A percentile compares a stretch with the other conserved stretches of the same genome.
These are phyloP conservation scores for Isaurus tuberculatus DNA, from an alignment of 92 coral and sea anemone species.

Conservation along the genomic window DNA sequence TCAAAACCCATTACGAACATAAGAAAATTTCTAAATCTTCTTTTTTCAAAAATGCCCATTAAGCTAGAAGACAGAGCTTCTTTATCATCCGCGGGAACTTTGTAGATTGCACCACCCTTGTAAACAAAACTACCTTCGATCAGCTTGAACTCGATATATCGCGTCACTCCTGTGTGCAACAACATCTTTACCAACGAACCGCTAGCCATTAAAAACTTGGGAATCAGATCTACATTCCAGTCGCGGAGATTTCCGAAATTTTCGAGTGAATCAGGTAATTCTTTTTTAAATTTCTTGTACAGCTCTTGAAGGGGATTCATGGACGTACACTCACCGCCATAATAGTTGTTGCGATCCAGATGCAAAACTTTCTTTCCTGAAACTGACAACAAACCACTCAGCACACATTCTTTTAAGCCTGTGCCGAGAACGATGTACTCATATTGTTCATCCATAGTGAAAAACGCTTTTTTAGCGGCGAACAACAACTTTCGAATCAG, in stretches of 20 bases:
- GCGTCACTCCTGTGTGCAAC: slow-evolving; percentile 83
- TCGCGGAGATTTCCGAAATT: slow-evolving; percentile 72
- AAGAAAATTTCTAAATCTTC: slow-evolving; percentile 85
- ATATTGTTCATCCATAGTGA: slow-evolving; percentile 82
- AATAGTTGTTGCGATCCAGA: slow-evolving; percentile 85
- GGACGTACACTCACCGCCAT: slow-evolving; percentile 93
- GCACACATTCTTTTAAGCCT: slow-evolving; percentile 95
- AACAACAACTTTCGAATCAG: slow-evolving; percentile 12
- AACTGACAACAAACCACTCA: slow-evolving; percentile 89
- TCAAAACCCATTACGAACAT: slow-evolving; percentile 73
- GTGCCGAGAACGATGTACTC: slow-evolving; percentile 94
- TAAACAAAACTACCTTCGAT: slow-evolving; percentile 94
- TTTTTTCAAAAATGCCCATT: slow-evolving; percentile 94
- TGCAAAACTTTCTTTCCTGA: slow-evolving; percentile 88
- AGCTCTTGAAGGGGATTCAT: slow-evolving; percentile 79
- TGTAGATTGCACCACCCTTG: slow-evolving; percentile 77
- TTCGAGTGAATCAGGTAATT: slow-evolving; percentile 53
- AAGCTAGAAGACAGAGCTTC: slow-evolving; percentile 82
- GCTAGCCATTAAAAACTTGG: slow-evolving; percentile 91
- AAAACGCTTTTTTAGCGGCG: background rate
- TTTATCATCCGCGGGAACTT: slow-evolving; percentile 89
- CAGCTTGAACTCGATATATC: slow-evolving; percentile 85
- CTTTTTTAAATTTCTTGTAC: slow-evolving; percentile 69
- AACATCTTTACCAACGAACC: slow-evolving; percentile 88
- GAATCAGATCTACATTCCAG: slow-evolving; percentile 90